Evolutionary conservation across 2,797 vertebrate species (phyloP).

Genomic region (Epinephelus malabaricus): DNA sequence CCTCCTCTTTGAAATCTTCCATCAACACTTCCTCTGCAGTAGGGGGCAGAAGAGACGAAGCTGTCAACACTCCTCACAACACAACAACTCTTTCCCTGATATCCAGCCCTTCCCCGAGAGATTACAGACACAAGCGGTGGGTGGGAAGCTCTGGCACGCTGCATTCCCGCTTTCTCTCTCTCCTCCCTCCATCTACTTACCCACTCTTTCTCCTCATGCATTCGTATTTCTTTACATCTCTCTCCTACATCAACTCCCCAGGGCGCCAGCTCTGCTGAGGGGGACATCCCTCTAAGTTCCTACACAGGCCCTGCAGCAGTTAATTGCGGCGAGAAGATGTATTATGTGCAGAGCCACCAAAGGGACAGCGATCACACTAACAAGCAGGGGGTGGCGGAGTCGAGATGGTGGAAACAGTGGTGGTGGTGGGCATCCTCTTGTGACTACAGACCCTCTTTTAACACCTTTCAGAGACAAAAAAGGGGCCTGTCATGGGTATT

Average conservation of each 20-base stretch:
- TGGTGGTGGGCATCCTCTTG: constrained; percentile 40
- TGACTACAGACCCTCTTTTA: constrained; percentile 50
- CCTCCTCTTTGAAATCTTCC: constrained; percentile 58
- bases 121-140: constrained; percentile 73
- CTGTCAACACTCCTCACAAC: constrained; percentile 72
- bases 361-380: constrained; percentile 74
- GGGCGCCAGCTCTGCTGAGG: constrained; percentile 54
- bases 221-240: constrained; percentile 60
- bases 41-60: constrained; percentile 85
- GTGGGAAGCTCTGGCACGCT: constrained; percentile 70
- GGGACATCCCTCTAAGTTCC: constrained; percentile 70
- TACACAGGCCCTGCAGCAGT: constrained; percentile 65
- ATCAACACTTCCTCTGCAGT: constrained; percentile 77
- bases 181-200: constrained; percentile 20
- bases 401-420: constrained; percentile 37
- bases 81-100: constrained; percentile 70
- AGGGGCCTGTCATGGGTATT: constrained; percentile 18
- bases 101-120: constrained; percentile 66
- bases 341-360: constrained; percentile 61
- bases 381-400: constrained; percentile 54
- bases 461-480: constrained; percentile 50
- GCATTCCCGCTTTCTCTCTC: constrained; percentile 52
- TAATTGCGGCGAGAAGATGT: constrained; percentile 73
- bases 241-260: constrained; percentile 60
- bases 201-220: constrained; percentile 45